Conservation (phyloP, 2,888 invertebrate genomes). For the Pinctada fucata region DNA sequence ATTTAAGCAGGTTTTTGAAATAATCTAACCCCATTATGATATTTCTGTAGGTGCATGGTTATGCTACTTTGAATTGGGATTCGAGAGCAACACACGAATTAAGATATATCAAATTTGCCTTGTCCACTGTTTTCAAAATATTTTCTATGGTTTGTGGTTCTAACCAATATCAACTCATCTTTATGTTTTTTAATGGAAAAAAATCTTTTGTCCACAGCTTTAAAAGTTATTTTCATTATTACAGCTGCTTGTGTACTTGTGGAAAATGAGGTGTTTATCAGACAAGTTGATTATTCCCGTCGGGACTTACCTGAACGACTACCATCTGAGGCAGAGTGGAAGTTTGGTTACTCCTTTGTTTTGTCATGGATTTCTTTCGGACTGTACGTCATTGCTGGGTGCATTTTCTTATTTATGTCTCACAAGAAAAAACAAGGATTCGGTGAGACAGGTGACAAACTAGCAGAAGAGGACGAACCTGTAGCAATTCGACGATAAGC, state of each 20-base stretch:
- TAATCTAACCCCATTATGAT: too few relatives aligned
- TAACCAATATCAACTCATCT: too few relatives aligned
- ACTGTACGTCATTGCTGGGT: conserved; percentile 83
- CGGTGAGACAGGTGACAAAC: conserved; percentile 87
- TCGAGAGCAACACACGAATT: too few relatives aligned
- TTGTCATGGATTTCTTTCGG: conserved; percentile 86
- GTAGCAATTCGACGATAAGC: conserved; percentile 82
- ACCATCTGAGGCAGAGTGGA: conserved; percentile 83
- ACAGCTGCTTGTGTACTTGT: conserved; percentile 87
- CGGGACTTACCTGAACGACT: conserved; percentile 83
- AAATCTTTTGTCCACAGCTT: too few relatives aligned
- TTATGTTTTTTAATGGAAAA: too few relatives aligned
- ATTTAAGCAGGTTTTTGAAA: too few relatives aligned
- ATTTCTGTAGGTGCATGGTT: too few relatives aligned
- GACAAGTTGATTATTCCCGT: conserved; percentile 85
- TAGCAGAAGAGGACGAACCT: conserved; percentile 89
- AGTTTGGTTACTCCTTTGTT: conserved; percentile 81
- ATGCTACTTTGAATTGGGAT: too few relatives aligned
- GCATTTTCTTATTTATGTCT: conserved; percentile 88
- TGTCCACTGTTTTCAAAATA: too few relatives aligned
- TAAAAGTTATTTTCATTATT: conserved; percentile 41
- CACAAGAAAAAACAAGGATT: conserved; percentile 90
- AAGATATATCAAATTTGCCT: too few relatives aligned
- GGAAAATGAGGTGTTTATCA: conserved; percentile 88
- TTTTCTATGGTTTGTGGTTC: too few relatives aligned